Percentiles rank a stretch among this genome's conserved stretches.
Evolutionary conservation across 1,140 invertebrate genomes (phyloP).

Genomic region (Goniozus legneri): DNA sequence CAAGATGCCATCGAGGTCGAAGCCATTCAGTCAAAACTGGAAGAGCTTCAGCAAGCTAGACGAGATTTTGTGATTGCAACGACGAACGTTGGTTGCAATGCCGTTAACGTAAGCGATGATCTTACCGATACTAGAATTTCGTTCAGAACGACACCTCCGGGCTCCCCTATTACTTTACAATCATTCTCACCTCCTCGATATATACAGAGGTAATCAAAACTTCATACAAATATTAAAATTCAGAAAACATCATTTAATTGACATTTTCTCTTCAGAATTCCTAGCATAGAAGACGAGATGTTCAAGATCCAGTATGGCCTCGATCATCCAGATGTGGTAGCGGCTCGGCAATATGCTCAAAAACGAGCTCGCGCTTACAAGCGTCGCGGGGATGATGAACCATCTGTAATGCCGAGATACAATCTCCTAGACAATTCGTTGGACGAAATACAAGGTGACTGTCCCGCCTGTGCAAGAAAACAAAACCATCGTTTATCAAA

Average conservation of each 20-base stretch:
- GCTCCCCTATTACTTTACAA: not conserved
- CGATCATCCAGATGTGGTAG: slow-evolving; percentile 22
- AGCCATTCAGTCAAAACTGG: slow-evolving; percentile 25
- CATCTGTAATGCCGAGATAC: not conserved
- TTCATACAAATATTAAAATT: no score
- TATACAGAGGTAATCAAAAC: not conserved
- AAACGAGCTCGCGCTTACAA: slow-evolving; percentile 7
- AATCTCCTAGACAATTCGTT: not conserved
- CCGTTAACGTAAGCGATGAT: slow-evolving; percentile 14
- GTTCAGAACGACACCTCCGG: not conserved
- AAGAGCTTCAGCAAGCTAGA: slow-evolving; percentile 35
- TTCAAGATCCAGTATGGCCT: slow-evolving; percentile 17
- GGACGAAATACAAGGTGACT: not conserved
- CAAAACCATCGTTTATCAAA: not conserved
- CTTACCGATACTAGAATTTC: not conserved
- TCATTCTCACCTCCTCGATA: not conserved
- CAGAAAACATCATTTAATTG: no score
- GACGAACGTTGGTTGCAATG: slow-evolving; percentile 31
- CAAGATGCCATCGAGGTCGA: slow-evolving; percentile 31
- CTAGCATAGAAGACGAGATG: slow-evolving; percentile 14
- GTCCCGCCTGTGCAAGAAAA: not conserved
- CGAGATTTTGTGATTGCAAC: slow-evolving; percentile 37
- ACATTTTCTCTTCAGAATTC: slow-evolving; percentile 6
- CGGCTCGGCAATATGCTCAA: slow-evolving; percentile 18
- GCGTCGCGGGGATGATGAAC: not conserved